Base-by-base conservation (phyloP, 2,888 invertebrate species). In the Lysandra bellargus region DNA sequence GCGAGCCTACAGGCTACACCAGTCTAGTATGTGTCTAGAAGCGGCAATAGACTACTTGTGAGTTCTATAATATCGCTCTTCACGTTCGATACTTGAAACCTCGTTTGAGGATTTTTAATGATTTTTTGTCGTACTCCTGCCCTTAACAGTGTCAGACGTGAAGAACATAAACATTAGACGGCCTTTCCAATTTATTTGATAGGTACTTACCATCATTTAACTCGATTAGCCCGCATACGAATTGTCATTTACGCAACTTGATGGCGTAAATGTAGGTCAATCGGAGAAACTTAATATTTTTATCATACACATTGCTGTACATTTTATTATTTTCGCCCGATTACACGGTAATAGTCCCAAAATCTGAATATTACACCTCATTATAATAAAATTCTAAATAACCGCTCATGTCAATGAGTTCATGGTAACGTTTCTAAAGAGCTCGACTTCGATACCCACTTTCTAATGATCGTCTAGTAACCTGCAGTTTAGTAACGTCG, bases 201-300 rank as follows among this genome's bases (percentile, higher is more conserved):
- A 61, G 33, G 4, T 57, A 61, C 40, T 40, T 40, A 40, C 4
- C 12, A 37, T 40, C 37, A 30, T 33, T 40, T 33, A 78, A 69
- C 30, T 72, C 53, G 6, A 14, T 12, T 69, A 30, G 60, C 69
- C 9, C 5, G 57, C 75, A 64, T 78, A 40, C 44, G 79, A 79
- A 80, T 78, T 78, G 79, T 61, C 73, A 64, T 81, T 79, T 80
- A 78, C 80, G 81, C 78, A 80, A 81, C 23, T 64, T 44, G 37
- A 60, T 64, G 69, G 37, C 72, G 64, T 60, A 79, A 81, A 80
- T 80, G 80, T 80, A 78, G 80, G 80, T 60, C 81, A 79, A 78
- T 78, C 79, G 64, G 80, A 81, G 81, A 81, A 81, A 81, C 79
- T 79, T 30, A 73, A 79, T n/a, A 30, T 60, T 57, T 57, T 17